Percentiles rank a stretch among this genome's conserved stretches.
Conservation (phyloP, 2,797 vertebrate genomes). For the Anas capensis region DNA sequence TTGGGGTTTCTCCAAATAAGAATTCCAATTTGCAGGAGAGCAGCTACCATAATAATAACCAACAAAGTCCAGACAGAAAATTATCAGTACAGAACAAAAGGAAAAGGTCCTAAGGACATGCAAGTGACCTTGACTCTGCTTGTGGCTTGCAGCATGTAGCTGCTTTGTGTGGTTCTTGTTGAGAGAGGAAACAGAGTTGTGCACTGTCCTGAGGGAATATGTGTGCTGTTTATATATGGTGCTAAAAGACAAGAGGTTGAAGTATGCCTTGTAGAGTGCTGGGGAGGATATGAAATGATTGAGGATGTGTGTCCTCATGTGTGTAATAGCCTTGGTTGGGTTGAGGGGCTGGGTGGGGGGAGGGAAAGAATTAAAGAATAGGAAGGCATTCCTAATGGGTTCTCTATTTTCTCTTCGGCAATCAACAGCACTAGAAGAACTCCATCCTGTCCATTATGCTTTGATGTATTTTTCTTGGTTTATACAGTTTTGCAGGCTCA, state of each 20-base stretch:
- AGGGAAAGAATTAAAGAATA: conserved; percentile 70
- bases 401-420: conserved; percentile 58
- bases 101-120: background rate
- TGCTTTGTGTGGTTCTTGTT: background rate
- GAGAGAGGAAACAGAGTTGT: conserved; percentile 34
- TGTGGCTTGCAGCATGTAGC: background rate
- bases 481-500: background rate
- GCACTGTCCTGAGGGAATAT: conserved; percentile 47
- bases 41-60: background rate
- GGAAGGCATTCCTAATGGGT: conserved; percentile 52
- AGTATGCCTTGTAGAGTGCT: conserved; percentile 46
- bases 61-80: background rate
- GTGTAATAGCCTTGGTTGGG: conserved; percentile 65
- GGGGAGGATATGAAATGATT: conserved; percentile 71
- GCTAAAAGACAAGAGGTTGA: conserved; percentile 70
- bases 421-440: conserved; percentile 16
- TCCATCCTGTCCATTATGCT: background rate
- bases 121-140: background rate
- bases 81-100: background rate
- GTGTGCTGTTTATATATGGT: conserved; percentile 44
- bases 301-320: conserved; percentile 76
- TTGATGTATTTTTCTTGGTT: background rate
- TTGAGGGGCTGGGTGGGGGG: conserved; percentile 44
- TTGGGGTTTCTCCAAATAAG: background rate
- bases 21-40: background rate